These are phyloP conservation scores for Recurvirostra avosetta DNA, from an alignment of 2,113 vertebrate genomes.

Conservation along the genomic window DNA sequence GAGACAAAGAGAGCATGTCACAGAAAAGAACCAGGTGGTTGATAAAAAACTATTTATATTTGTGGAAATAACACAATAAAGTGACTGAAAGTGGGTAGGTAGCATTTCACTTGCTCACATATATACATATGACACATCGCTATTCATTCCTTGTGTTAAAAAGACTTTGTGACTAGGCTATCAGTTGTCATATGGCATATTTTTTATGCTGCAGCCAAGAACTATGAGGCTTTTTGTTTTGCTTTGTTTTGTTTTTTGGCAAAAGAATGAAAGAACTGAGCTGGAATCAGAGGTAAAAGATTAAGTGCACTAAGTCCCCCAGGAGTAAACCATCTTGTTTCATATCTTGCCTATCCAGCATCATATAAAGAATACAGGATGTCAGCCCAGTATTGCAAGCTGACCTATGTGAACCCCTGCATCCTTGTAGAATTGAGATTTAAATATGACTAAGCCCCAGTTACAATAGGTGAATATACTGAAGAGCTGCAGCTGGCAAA, in stretches of 20 bases:
- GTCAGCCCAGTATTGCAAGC: neutral
- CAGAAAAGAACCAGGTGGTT: conserved; percentile 26
- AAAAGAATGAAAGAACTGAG: neutral
- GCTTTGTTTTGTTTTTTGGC: neutral
- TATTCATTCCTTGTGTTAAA: conserved; percentile 18
- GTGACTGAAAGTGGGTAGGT: neutral
- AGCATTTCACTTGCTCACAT: neutral
- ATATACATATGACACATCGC: neutral
- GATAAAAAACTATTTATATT: conserved; percentile 43
- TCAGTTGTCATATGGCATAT: neutral
- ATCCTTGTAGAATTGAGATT: neutral
- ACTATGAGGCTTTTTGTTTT: neutral
- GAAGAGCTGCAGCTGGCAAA: neutral
- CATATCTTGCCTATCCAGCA: neutral
- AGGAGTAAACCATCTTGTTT: conserved; percentile 6
- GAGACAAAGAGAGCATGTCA: conserved; percentile 16
- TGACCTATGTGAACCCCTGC: neutral
- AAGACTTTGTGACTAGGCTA: neutral
- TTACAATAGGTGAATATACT: neutral
- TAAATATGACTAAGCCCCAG: neutral
- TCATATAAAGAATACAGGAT: neutral
- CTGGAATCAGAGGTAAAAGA: neutral
- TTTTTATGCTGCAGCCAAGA: neutral
- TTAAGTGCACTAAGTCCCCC: neutral
- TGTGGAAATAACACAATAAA: conserved; percentile 23